Conservation (phyloP, 2,797 vertebrate genomes). For the Eupleurogrammus muticus region DNA sequence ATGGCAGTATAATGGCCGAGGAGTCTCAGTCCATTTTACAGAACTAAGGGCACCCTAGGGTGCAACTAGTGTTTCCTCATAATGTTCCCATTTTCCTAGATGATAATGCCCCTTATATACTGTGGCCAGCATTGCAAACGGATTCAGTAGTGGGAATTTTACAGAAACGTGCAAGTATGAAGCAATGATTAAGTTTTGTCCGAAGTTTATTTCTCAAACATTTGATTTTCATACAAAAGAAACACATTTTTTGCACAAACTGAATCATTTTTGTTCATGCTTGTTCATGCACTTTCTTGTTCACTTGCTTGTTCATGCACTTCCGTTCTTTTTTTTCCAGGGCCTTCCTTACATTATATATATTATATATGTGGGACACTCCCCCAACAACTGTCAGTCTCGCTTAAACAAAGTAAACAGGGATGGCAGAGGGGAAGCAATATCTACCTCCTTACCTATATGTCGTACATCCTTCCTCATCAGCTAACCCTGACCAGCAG, state of each 20-base stretch:
- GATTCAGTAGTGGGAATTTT: neutral
- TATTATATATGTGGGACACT: neutral
- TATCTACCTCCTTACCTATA: neutral
- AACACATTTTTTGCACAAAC: neutral
- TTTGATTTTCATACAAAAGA: neutral
- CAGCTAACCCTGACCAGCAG: conserved; percentile 21
- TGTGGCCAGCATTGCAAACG: conserved; percentile 1
- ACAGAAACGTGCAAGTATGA: neutral
- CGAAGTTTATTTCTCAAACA: neutral
- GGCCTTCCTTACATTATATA: too few species aligned
- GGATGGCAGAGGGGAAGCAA: neutral
- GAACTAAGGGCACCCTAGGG: conserved; percentile 49
- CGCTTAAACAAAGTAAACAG: neutral
- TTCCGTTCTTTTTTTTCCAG: too few species aligned
- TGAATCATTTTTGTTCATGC: neutral
- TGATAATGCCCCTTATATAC: conserved; percentile 20
- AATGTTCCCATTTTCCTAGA: conserved; percentile 30
- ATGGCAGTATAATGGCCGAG: conserved; percentile 53
- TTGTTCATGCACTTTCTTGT: too few species aligned
- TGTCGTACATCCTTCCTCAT: neutral
- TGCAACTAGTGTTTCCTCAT: conserved; percentile 34
- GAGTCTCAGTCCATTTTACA: conserved; percentile 52
- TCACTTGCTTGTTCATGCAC: too few species aligned
- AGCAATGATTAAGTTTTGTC: neutral
- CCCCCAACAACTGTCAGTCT: neutral